Evolutionary conservation across 1,140 invertebrate species (phyloP).

Genomic region (Drosophila nigromelanica): DNA sequence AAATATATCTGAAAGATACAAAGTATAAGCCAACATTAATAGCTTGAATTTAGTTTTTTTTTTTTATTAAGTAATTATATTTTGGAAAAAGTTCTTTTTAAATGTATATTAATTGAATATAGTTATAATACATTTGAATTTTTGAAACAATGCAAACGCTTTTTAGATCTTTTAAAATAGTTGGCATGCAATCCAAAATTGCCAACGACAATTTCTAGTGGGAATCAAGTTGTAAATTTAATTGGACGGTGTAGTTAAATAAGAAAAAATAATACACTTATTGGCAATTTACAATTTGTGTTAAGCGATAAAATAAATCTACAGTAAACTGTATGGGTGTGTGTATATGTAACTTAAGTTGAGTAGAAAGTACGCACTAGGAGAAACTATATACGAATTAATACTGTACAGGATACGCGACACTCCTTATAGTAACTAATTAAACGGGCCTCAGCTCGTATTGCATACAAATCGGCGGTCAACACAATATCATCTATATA

Average conservation of each 20-base stretch:
- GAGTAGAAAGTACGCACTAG: conserved; percentile 37
- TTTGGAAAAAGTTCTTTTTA: too few species aligned
- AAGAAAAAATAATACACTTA: conserved; percentile 56
- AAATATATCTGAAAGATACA: too few species aligned
- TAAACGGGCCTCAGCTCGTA: conserved; percentile 23
- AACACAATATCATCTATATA: conserved; percentile 28
- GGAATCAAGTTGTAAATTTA: conserved; percentile 37
- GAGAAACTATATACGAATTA: conserved; percentile 73
- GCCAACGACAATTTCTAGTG: background rate
- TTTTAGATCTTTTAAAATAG: background rate
- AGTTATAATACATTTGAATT: too few species aligned
- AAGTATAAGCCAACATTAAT: too few species aligned
- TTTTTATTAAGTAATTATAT: too few species aligned
- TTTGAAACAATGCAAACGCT: too few species aligned
- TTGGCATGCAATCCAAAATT: background rate
- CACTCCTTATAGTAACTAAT: conserved; percentile 37
- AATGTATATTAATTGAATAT: too few species aligned
- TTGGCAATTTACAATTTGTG: conserved; percentile 53
- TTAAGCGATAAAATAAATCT: conserved; percentile 24
- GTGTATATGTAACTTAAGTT: conserved; percentile 17
- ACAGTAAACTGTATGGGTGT: conserved; percentile 29
- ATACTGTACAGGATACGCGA: conserved; percentile 76
- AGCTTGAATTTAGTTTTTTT: too few species aligned
- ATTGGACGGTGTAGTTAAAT: conserved; percentile 67
- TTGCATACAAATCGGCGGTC: conserved; percentile 43